Conservation (phyloP, 2,113 vertebrate species). For the Microtus montanus region DNA sequence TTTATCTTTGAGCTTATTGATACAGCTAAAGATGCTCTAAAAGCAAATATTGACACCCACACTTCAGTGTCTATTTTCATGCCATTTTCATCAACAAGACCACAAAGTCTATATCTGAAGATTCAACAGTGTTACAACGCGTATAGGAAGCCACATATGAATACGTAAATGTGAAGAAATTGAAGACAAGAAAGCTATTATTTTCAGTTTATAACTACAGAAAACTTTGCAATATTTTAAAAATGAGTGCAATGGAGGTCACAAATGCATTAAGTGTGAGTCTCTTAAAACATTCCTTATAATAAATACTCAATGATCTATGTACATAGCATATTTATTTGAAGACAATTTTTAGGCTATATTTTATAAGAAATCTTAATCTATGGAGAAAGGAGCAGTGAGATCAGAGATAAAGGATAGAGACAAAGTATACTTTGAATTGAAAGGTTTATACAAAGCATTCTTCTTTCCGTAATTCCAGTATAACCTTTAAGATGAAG, state of each 20-base stretch:
- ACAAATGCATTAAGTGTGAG: background rate
- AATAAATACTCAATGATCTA: background rate
- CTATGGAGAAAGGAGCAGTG: background rate
- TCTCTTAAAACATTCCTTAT: background rate
- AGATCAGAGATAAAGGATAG: background rate
- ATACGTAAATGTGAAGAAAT: background rate
- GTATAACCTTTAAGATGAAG: background rate
- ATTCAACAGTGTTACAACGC: background rate
- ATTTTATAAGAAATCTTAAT: slow-evolving; percentile 15
- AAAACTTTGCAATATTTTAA: background rate
- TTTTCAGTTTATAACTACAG: background rate
- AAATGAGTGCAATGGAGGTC: background rate
- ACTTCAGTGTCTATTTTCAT: background rate
- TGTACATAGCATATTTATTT: background rate
- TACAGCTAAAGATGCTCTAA: background rate
- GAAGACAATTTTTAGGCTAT: background rate
- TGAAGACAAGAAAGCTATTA: background rate
- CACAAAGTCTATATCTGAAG: background rate
- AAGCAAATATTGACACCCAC: background rate
- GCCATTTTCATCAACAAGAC: background rate
- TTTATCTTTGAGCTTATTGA: slow-evolving; percentile 39
- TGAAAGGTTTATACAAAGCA: background rate
- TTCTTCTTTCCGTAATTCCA: background rate
- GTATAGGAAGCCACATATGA: background rate
- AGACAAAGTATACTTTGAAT: background rate